Base-by-base conservation (phyloP, 2,797 vertebrate species). In the Choloepus didactylus region DNA sequence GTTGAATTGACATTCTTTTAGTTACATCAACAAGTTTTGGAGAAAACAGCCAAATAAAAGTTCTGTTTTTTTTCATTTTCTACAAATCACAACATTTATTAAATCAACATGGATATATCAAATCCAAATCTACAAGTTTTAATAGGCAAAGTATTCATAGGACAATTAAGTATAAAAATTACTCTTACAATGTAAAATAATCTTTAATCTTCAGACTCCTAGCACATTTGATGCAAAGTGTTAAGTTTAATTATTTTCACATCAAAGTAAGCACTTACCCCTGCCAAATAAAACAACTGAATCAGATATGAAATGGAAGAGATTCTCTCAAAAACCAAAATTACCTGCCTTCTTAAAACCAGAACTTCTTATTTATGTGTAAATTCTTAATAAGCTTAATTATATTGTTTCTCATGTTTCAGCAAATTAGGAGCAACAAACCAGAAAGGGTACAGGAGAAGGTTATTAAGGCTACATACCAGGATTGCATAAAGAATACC, bases 401-500 rank as follows among this genome's bases (percentile, higher is more conserved):
- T 2, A 5, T 88, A 70, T 29, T 76, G 8, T 81, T 93, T 91
- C 70, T 94, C 41, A 93, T 35, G 72, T 56, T 31, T 59, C 54
- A 95, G 35, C 9, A 81, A 91, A 87, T 73, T 25, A 79, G 35
- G 6, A 73, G 27, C 59, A 89, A 93, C 51, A 91, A 86, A 91
- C 4, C 87, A 93, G 38, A 86, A 89, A 96, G 49, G 49, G 21
- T 59, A 75, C 3, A 64, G 60, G 15, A 46, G 51, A 87, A 80
- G 16, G 23, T 85, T 69, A 88, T 38, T 91, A 75, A 85, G 88
- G 23, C 14, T 70, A 54, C 59, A 85, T 35, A 70, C 44, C 84
- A 93, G 85, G 23, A 94, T 80, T 81, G 95, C 10, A 59, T 16
- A 94, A 87, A 19, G 77, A 81, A 93, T 80, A 80, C 9, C 8